phyloP scores from a whole-genome alignment of 1,140 invertebrate genomes.

The Drosophila trapezifrons region DNA sequence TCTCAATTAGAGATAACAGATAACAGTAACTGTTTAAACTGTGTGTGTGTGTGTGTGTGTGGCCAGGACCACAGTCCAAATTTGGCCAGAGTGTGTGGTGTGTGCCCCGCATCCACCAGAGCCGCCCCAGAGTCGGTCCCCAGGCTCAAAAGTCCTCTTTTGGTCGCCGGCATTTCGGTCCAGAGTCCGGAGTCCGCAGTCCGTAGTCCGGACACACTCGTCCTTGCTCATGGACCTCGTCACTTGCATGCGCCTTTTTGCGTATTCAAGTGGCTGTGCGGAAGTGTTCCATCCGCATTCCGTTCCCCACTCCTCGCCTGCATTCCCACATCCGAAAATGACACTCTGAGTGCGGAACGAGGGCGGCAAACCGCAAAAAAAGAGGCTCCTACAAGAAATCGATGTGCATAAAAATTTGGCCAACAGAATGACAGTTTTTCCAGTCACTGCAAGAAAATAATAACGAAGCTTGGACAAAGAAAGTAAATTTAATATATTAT shows the following conservation, averaged over 20 bases:
- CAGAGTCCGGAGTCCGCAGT: conserved; percentile 4
- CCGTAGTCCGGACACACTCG: conserved; percentile 17
- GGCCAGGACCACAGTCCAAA: conserved; percentile 20
- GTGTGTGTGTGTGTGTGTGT: conserved; percentile 16
- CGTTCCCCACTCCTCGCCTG: neutral
- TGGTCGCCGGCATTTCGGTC: neutral
- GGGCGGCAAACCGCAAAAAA: conserved; percentile 57
- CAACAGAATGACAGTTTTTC: conserved; percentile 21
- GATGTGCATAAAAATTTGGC: conserved; percentile 50
- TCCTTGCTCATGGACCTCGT: conserved; percentile 53
- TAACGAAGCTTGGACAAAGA: no score
- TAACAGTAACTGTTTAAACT: conserved; percentile 39
- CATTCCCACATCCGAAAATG: conserved; percentile 37
- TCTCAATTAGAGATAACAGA: conserved; percentile 54
- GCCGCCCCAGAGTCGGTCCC: no score
- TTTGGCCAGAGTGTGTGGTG: conserved; percentile 15
- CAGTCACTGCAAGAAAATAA: neutral
- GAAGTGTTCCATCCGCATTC: conserved; percentile 54
- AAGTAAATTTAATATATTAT: no score
- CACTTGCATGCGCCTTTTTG: conserved; percentile 78
- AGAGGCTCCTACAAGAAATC: conserved; percentile 49
- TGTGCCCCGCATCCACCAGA: conserved; percentile 5
- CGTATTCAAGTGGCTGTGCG: conserved; percentile 74
- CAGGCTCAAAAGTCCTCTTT: conserved; percentile 18
- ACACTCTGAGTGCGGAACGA: conserved; percentile 54